These are phyloP conservation scores for Leptatherina wallacei DNA, from an alignment of 2,797 vertebrate species.

Conservation along the genomic window DNA sequence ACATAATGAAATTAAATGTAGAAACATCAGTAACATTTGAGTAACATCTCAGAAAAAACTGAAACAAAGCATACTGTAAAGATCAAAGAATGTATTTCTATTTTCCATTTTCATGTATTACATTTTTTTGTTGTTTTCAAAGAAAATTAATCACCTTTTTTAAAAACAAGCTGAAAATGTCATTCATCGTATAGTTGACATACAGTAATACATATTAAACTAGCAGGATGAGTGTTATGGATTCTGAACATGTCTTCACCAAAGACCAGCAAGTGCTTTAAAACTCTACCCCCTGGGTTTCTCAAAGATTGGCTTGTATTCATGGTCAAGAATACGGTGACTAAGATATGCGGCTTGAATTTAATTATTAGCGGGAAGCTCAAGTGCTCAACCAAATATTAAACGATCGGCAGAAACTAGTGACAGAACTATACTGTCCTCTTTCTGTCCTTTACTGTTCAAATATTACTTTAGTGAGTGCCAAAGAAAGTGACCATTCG, in stretches of 20 bases:
- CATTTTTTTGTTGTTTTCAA: neutral
- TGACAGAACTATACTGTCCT: conserved; percentile 7
- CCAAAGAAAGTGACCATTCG: conserved; percentile 28
- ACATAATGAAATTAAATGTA: neutral
- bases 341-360: conserved; percentile 41
- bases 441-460: conserved; percentile 39
- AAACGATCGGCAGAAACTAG: neutral
- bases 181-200: neutral
- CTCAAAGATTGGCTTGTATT: conserved; percentile 38
- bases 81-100: neutral
- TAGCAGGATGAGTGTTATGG: conserved; percentile 5
- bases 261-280: conserved; percentile 24
- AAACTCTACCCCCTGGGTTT: conserved; percentile 13
- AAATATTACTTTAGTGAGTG: conserved; percentile 34
- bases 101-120: neutral
- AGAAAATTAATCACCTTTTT: neutral
- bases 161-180: conserved; percentile 14
- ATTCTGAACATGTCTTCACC: conserved; percentile 37
- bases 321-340: conserved; percentile 42
- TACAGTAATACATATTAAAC: neutral
- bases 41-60: neutral
- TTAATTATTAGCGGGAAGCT: conserved; percentile 25
- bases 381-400: conserved; percentile 28
- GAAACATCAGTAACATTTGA: neutral
- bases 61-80: neutral